These are phyloP conservation scores for Trematomus bernacchii DNA, from an alignment of 2,797 vertebrate species.

Conservation along the genomic window DNA sequence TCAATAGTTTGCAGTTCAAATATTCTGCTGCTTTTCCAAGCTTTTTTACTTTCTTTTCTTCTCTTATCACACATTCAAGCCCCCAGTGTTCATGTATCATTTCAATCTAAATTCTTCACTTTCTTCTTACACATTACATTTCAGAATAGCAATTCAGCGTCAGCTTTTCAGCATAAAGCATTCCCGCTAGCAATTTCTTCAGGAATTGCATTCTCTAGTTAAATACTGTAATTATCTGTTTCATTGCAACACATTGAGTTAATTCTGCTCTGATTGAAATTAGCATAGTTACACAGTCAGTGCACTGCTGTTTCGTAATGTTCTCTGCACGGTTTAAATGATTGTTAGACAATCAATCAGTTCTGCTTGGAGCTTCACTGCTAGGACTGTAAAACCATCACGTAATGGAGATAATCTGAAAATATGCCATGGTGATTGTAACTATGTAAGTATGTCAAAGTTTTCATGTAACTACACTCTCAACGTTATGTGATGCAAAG, in stretches of 20 bases:
- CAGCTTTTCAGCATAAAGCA: no score
- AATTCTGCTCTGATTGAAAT: constrained; percentile 19
- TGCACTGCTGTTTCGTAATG: neutral
- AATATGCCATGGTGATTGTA: constrained; percentile 17
- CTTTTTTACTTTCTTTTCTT: no score
- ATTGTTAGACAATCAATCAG: constrained; percentile 3
- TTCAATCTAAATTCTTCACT: no score
- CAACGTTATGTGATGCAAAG: constrained; percentile 29
- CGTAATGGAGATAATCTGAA: constrained; percentile 8
- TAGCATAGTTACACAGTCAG: constrained; percentile 17
- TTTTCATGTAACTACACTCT: constrained; percentile 32
- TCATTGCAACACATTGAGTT: neutral
- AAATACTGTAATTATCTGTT: neutral
- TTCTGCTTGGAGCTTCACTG: neutral
- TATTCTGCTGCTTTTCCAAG: no score
- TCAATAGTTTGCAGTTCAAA: no score
- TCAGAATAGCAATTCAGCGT: no score
- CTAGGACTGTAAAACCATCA: neutral
- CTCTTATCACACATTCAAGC: no score
- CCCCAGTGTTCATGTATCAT: no score
- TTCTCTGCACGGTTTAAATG: neutral
- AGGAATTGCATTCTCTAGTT: no score
- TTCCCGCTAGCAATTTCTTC: no score
- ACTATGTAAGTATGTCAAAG: constrained; percentile 32
- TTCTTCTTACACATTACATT: no score